These are phyloP conservation scores for Charanyca ferruginea DNA, from an alignment of 2,888 invertebrate genomes.

Conservation along the genomic window DNA sequence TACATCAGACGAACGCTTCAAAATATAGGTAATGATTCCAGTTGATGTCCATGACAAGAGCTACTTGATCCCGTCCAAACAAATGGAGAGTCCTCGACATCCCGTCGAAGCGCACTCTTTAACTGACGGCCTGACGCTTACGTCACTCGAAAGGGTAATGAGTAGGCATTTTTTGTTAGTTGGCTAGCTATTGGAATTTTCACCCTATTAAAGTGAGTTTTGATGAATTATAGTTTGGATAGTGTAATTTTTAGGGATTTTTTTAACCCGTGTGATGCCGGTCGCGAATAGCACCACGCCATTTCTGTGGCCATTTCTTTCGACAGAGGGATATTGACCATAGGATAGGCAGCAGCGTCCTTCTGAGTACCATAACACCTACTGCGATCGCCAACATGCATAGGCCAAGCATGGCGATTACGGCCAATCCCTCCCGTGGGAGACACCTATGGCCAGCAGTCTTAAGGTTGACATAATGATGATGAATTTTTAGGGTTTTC, in stretches of 20 bases:
- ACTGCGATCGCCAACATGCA: no score
- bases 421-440: no score
- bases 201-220: conserved; percentile 28
- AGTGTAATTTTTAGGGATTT: background rate
- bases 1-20: conserved; percentile 17
- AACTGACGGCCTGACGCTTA: conserved; percentile 64
- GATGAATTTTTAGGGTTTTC: no score
- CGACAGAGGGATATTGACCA: no score
- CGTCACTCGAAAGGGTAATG: conserved; percentile 65
- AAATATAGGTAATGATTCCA: conserved; percentile 48
- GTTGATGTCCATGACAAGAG: conserved; percentile 57
- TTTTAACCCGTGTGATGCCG: no score
- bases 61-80: conserved; percentile 68
- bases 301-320: no score
- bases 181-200: conserved; percentile 34
- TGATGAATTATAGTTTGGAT: conserved; percentile 11
- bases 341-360: no score
- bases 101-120: conserved; percentile 59
- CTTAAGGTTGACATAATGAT: no score
- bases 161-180: conserved; percentile 56
- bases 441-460: no score
- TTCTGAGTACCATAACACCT: no score
- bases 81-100: conserved; percentile 69
- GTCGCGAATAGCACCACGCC: no score
- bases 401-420: no score